Base-by-base conservation (phyloP, 2,888 invertebrate species). In the Drosophila greeni region DNA sequence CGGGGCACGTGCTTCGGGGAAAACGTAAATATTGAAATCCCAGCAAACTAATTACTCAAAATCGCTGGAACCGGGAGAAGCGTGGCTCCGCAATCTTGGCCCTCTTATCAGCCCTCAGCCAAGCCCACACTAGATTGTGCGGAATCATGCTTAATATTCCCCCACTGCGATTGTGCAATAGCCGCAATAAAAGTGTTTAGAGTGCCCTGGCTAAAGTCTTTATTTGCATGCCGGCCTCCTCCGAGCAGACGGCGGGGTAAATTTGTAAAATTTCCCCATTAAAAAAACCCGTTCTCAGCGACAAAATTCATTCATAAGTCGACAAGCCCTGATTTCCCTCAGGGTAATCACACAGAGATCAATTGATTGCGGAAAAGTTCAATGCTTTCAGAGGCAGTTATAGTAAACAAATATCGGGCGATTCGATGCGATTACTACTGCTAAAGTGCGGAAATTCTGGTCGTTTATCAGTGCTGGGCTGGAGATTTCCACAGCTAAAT, bases 251-350 rank as follows among this genome's bases (percentile, higher is more conserved):
- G 11, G 20, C n/a, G 18, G 56, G 45, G 18, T 24, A 5, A 6
- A 20, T 33, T 62, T 64, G 36, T 37, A 53, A 64, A 64, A 20
- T 42, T 61, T 42, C 43, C 62, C 62, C 52, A 14, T 40, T 23
- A 31, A 45, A 34, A 66, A 67, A 67, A 62, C 64, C 60, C 69
- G 40, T 47, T 67, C 33, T 34, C 20, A 36, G 23, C 66, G 26
- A 8, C 31, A 5, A 26, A n/a, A 26, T 68, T 52, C 66, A 67
- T 67, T 67, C 69, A 67, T 39, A 39, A 69, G 24, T 26, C 4
- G 24, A 16, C 43, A 31, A 31, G 31, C 26, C 26, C 40, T 36
- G 48, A 11, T 40, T 37, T 53, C 26, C 18, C 37, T 23, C 31
- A 14, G 34, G 20, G 36, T 26, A 36, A 42, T 48, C 66, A 66